Evolutionary conservation across 2,797 vertebrate genomes (phyloP).

Genomic region (Lateolabrax maculatus): DNA sequence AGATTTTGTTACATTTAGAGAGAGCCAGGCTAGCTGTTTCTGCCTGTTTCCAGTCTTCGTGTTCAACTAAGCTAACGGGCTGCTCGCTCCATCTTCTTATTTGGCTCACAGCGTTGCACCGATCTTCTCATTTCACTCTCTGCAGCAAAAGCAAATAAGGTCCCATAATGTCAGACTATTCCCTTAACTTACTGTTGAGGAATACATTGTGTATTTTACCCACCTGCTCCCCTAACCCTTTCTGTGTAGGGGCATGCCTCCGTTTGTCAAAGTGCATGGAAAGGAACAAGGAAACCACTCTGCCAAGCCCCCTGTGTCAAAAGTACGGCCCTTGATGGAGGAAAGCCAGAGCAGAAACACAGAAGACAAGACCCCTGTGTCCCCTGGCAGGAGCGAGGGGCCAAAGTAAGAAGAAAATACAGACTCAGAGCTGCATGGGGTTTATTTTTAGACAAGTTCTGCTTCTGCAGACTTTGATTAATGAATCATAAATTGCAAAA

Average conservation of each 20-base stretch:
- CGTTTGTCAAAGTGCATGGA: conserved; percentile 47
- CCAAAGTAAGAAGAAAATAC: conserved; percentile 56
- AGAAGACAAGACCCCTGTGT: conserved; percentile 34
- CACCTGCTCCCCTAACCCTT: not conserved
- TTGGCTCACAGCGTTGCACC: not conserved
- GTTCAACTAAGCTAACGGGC: not conserved
- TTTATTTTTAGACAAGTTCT: conserved; percentile 21
- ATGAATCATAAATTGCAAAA: conserved; percentile 29
- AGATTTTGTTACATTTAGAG: not conserved
- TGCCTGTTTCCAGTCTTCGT: not conserved
- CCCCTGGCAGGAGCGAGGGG: conserved; percentile 16
- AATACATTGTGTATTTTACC: not conserved
- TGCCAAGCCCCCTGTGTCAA: conserved; percentile 73
- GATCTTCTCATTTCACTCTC: not conserved
- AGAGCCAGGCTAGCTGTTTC: not conserved
- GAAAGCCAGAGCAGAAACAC: conserved; percentile 2
- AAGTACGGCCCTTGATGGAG: conserved; percentile 75
- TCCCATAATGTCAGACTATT: not conserved
- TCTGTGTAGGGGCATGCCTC: conserved; percentile 47
- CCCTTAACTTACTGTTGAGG: not conserved
- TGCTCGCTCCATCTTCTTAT: not conserved
- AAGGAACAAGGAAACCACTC: conserved; percentile 41
- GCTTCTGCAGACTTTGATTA: conserved; percentile 9
- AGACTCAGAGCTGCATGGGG: not conserved
- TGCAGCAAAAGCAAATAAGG: not conserved